Evolutionary conservation across 2,113 vertebrate species (phyloP).

Genomic region (Centrocercus urophasianus): DNA sequence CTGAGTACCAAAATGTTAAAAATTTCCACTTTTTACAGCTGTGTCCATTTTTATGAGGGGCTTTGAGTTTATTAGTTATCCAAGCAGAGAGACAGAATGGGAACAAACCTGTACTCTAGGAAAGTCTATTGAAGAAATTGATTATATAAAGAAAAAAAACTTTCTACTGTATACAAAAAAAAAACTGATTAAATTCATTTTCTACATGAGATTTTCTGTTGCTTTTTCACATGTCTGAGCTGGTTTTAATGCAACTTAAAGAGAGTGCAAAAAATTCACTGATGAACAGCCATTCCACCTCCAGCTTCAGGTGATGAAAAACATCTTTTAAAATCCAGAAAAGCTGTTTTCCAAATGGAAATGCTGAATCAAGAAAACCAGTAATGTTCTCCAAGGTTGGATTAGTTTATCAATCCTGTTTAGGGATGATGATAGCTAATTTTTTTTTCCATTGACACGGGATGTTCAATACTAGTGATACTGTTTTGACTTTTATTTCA

Average conservation of each 20-base stretch:
- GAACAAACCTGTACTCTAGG: background rate
- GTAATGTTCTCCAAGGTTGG: background rate
- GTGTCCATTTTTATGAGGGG: background rate
- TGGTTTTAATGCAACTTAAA: background rate
- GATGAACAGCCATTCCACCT: background rate
- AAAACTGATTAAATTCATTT: background rate
- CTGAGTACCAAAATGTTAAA: background rate
- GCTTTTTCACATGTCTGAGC: background rate
- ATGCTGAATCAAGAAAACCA: background rate
- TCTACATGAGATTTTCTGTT: background rate
- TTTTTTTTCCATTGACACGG: background rate
- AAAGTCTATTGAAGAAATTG: background rate
- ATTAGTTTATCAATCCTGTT: background rate
- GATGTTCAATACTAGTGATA: background rate
- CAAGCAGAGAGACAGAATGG: background rate
- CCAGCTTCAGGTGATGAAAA: background rate
- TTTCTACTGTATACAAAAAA: background rate
- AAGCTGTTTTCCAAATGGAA: background rate
- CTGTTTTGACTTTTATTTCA: background rate
- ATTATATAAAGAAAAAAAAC: background rate
- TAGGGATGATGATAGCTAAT: background rate
- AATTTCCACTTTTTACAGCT: conserved; percentile 13
- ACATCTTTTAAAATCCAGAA: background rate
- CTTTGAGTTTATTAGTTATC: conserved; percentile 5
- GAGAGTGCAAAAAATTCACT: background rate